phyloP scores from a whole-genome alignment of 2,113 vertebrate species.

The Macaca nemestrina region DNA sequence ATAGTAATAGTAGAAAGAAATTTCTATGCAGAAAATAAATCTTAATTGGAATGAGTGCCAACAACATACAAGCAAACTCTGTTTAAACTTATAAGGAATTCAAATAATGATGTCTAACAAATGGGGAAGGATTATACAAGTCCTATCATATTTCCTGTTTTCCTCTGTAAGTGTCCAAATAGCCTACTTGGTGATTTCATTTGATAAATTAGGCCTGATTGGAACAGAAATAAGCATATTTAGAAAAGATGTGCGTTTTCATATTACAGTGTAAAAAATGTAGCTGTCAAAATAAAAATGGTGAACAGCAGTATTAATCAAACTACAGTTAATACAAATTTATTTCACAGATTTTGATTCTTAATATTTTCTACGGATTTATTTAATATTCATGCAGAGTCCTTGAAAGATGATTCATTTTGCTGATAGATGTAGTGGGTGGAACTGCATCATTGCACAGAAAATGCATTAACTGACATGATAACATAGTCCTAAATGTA shows the following conservation, averaged over 20 bases:
- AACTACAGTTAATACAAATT: conserved; percentile 9
- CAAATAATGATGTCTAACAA: not conserved
- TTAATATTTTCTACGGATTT: conserved; percentile 34
- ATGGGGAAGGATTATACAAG: not conserved
- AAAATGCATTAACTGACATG: conserved; percentile 63
- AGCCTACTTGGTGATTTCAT: not conserved
- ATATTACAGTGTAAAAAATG: not conserved
- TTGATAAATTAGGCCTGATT: not conserved
- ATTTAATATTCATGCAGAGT: conserved; percentile 58
- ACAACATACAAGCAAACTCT: not conserved
- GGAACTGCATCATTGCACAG: not conserved
- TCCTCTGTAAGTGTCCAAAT: not conserved
- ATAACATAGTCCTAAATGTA: conserved; percentile 40
- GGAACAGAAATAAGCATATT: not conserved
- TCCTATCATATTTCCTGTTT: not conserved
- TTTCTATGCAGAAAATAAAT: not conserved
- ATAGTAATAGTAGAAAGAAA: not conserved
- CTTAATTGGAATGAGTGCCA: not conserved
- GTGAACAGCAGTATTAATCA: not conserved
- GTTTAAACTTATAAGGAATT: not conserved
- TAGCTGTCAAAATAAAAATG: conserved; percentile 33
- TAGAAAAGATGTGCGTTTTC: not conserved
- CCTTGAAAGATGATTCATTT: conserved; percentile 54
- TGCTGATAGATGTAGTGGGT: conserved; percentile 14
- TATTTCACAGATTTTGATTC: conserved; percentile 43